Base-by-base conservation (phyloP, 1,140 invertebrate species). In the Heterodera schachtii region DNA sequence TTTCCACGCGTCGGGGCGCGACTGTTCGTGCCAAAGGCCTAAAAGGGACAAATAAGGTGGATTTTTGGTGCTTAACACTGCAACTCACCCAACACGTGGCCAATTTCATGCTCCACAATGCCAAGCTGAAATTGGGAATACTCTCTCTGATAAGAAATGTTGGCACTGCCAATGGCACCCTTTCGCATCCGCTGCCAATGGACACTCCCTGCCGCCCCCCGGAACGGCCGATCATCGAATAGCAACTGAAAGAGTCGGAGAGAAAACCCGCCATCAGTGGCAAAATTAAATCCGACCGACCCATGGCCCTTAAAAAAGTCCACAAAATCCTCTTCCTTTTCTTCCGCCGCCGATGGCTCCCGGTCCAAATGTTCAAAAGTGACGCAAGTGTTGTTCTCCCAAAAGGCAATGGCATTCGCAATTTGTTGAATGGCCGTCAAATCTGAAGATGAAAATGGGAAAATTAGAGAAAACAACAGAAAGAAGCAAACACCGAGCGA, bases 81-180 rank as follows among this genome's bases (percentile, higher is more conserved):
- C 49, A 8, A 52, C 49, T 83, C 74, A 8, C 91, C 91, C 31
- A 92, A 84, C 0, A 90, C 89, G 83, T 92, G 91, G 7, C 91
- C 92, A n/a, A 92, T 88, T 83, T 92, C 91, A 81, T 92, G 91
- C 73, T 89, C 85, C 70, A 89, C 86, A 41, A 90, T 81, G 46
- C 88, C 88, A 41, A 84, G 64, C 86, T 87, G 57, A 78, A 89
- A 83, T 9, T 4, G 6, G 16, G 21, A 13, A 69, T 82, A 46
- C n/a, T 84, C 49, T 52, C 49, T 52, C 11, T 0, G 31, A 31
- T 0, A 31, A 31, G 0, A 31, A 31, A 31, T 31, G 31, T 31
- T 16, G 44, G 71, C 46, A 44, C 43, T 21, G 44, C 2, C 11
- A 16, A 41, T 49, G 76, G 73, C 81, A 87, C 86, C 71, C 86